phyloP scores from a whole-genome alignment of 2,113 vertebrate species.

The Rhinoderma darwinii region DNA sequence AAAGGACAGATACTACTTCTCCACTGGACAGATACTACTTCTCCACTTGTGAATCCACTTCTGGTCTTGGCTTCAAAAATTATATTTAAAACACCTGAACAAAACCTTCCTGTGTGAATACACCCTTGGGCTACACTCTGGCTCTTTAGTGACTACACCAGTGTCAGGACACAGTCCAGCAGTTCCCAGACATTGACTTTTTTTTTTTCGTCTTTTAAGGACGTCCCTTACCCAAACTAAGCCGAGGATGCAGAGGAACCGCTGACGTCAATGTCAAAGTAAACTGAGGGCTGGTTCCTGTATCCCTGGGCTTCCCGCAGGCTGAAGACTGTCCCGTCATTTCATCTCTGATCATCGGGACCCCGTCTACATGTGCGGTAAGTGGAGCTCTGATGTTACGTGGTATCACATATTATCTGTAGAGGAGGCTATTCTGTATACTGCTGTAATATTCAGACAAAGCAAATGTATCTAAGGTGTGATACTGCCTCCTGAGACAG shows the following conservation, averaged over 20 bases:
- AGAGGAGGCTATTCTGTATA: neutral
- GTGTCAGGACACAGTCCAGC: neutral
- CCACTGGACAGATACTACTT: too few species aligned
- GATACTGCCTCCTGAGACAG: too few species aligned
- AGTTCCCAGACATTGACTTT: neutral
- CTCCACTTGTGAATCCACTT: too few species aligned
- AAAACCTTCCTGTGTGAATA: too few species aligned
- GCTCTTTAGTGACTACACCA: too few species aligned
- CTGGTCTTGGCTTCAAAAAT: too few species aligned
- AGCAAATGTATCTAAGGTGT: too few species aligned
- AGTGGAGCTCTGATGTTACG: constrained; percentile 43
- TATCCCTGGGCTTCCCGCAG: constrained; percentile 53
- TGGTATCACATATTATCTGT: too few species aligned
- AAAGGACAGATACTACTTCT: too few species aligned
- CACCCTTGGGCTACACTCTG: too few species aligned
- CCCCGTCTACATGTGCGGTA: constrained; percentile 35
- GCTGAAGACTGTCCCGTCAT: constrained; percentile 24
- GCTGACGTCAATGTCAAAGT: constrained; percentile 74
- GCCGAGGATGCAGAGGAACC: constrained; percentile 64
- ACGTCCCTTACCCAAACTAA: constrained; percentile 71
- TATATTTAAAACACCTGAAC: too few species aligned
- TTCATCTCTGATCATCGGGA: neutral
- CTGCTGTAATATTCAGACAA: neutral
- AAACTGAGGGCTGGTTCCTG: constrained; percentile 70
- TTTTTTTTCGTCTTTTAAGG: constrained; percentile 43